Evolutionary conservation across 1,140 invertebrate species (phyloP), one percentile per base, ranked within the genome.

Genomic region (Solen grandis): DNA sequence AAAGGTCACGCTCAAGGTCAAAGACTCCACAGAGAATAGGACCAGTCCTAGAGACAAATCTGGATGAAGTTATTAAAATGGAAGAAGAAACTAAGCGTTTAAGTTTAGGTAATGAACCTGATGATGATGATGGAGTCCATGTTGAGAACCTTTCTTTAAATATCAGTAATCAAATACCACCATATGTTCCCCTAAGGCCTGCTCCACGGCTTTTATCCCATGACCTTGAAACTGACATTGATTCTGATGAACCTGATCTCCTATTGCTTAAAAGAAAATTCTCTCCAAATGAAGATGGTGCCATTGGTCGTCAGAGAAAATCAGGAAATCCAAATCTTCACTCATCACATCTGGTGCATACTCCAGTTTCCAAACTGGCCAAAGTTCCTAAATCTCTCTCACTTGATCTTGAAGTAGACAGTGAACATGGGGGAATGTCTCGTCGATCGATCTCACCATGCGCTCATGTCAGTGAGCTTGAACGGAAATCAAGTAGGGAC

Each of bases 141-240:
- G 72, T 62, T 62, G 57, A 62, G n/a, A 41, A 63, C 52, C 35
- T 65, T 4, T 38, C 25, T 36, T 35, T 65, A 22, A 31, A 10
- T 5, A 29, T 35, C 10, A 33, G 19, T 35, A 19, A 29, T 16
- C n/a, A 14, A 31, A n/a, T 35, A 16, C n/a, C 63, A 66, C 35
- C 35, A 29, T 31, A 19, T 35, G 63, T 35, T 13, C 29, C n/a
- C 41, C 41, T 46, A 10, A 46, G 19, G 8, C 8, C 41, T 46
- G 41, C 8, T 4, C 29, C 74, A 55, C 19, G 75, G 35, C 50
- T 78, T 27, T 31, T 78, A 22, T 69, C 75, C 5, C 50, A 78
- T 78, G 75, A 78, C 54, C n/a, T 78, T 16, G 75, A 78, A 60
- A 78, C 75, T 27, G 75, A 78, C 31, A 78, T 78, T 41, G 75